A percentile compares a stretch with the other conserved stretches of the same genome.
Evolutionary conservation across 2,888 invertebrate species (phyloP).

Genomic region (Crioceris asparagi): DNA sequence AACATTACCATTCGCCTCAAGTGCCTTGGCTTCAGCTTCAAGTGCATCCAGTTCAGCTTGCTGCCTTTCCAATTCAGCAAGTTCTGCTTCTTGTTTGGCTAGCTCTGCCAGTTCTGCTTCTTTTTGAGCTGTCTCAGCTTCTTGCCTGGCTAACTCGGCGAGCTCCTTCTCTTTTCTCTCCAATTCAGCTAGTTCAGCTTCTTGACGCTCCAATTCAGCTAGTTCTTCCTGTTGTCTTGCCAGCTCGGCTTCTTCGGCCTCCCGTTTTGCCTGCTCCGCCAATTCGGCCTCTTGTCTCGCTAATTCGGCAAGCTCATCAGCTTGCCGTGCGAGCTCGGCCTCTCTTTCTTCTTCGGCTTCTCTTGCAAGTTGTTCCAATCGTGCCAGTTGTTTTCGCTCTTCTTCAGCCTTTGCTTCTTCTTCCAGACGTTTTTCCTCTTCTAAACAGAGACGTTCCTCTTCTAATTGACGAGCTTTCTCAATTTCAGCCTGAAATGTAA

Average conservation of each 20-base stretch:
- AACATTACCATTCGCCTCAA: conserved; percentile 18
- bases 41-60: conserved; percentile 29
- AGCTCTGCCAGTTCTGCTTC: conserved; percentile 43
- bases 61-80: conserved; percentile 27
- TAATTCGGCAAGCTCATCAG: conserved; percentile 37
- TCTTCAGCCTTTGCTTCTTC: conserved; percentile 36
- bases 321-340: conserved; percentile 56
- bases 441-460: conserved; percentile 41
- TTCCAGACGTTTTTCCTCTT: conserved; percentile 40
- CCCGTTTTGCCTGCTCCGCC: conserved; percentile 46
- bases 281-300: conserved; percentile 53
- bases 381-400: conserved; percentile 40
- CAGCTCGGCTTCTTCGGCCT: conserved; percentile 44
- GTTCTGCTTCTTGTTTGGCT: conserved; percentile 30
- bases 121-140: conserved; percentile 40
- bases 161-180: conserved; percentile 48
- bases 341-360: conserved; percentile 55
- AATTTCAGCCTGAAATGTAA: conserved; percentile 37
- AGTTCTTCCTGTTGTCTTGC: conserved; percentile 48
- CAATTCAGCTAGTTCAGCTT: conserved; percentile 38
- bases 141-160: conserved; percentile 50
- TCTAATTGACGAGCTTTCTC: conserved; percentile 43
- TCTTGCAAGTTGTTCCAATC: conserved; percentile 48
- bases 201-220: conserved; percentile 43
- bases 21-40: conserved; percentile 26